Evolutionary conservation across 1,140 invertebrate species (phyloP).

Genomic region (Lucilia cuprina): DNA sequence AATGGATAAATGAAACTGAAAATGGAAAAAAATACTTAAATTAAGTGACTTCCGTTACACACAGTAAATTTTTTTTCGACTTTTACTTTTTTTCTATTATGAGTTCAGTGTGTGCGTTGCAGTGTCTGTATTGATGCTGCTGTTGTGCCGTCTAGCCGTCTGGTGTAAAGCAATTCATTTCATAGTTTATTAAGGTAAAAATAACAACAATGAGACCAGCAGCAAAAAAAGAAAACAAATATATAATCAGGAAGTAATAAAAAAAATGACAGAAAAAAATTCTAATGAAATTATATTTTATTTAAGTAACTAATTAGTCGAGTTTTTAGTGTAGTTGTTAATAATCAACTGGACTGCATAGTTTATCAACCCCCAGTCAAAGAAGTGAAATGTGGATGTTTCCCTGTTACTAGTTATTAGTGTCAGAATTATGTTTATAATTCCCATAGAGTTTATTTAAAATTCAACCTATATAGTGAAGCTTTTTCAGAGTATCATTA

Average conservation of each 20-base stretch:
- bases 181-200: background rate
- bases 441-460: background rate
- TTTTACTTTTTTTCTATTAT: background rate
- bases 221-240: background rate
- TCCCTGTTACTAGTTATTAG: no score
- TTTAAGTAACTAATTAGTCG: conserved; percentile 19
- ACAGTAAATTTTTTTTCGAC: background rate
- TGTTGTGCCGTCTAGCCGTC: conserved; percentile 1
- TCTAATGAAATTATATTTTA: background rate
- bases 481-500: background rate
- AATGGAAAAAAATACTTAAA: background rate
- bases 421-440: background rate
- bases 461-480: background rate
- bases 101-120: background rate
- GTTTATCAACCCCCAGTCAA: no score
- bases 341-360: no score
- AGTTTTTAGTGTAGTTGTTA: conserved; percentile 9
- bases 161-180: conserved; percentile 17
- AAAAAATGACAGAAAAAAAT: background rate
- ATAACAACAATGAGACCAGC: background rate
- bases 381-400: no score
- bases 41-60: conserved; percentile 17
- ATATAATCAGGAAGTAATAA: background rate
- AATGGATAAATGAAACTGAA: background rate
- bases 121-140: background rate